These are phyloP conservation scores for Brenthis hecate DNA, from an alignment of 2,888 invertebrate species.

Conservation along the genomic window DNA sequence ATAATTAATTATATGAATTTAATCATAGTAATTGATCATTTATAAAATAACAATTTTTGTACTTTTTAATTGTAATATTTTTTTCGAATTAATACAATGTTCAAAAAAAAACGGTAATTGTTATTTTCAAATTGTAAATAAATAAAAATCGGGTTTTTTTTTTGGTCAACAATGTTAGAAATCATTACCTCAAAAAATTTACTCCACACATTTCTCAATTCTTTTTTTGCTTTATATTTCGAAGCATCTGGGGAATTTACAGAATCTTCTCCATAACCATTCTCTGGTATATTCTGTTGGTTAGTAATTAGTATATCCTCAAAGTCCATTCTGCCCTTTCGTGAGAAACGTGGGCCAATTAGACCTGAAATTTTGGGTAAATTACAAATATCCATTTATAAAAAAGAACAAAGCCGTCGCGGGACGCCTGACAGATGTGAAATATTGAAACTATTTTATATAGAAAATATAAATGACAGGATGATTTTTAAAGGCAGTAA, in stretches of 20 bases:
- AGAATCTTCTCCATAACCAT: slow-evolving; percentile 72
- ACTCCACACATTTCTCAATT: slow-evolving; percentile 73
- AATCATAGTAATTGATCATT: too few relatives aligned
- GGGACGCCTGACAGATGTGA: too few relatives aligned
- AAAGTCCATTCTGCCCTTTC: slow-evolving; percentile 81
- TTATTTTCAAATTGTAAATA: background rate
- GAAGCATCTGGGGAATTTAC: slow-evolving; percentile 40
- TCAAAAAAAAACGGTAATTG: too few relatives aligned
- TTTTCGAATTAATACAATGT: background rate
- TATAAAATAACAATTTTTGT: background rate
- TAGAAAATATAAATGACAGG: too few relatives aligned
- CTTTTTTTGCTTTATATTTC: slow-evolving; percentile 48
- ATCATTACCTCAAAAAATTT: slow-evolving; percentile 68
- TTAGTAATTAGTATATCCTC: slow-evolving; percentile 83
- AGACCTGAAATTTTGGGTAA: slow-evolving; percentile 54
- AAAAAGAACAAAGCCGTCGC: too few relatives aligned
- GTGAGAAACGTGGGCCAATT: slow-evolving; percentile 80
- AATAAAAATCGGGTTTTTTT: too few relatives aligned
- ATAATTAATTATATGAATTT: too few relatives aligned
- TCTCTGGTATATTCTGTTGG: slow-evolving; percentile 75
- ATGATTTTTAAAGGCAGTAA: too few relatives aligned
- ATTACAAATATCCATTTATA: too few relatives aligned
- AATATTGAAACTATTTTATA: too few relatives aligned
- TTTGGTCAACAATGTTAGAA: too few relatives aligned
- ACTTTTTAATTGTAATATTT: background rate